Percentiles rank a stretch among this genome's conserved stretches.
phyloP scores from a whole-genome alignment of 2,797 vertebrate species.

The Argentina silus region DNA sequence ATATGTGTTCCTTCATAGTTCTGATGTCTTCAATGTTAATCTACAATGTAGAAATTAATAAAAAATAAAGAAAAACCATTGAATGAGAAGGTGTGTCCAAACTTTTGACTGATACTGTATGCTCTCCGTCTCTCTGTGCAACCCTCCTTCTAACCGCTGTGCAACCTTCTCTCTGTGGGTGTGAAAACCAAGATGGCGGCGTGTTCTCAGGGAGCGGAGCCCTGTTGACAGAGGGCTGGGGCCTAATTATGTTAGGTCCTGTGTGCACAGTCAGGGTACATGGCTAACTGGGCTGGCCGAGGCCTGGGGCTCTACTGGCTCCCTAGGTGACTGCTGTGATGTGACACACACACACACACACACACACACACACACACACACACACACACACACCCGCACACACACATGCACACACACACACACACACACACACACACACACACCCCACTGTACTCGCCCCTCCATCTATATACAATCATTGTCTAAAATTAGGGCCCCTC shows the following conservation, averaged over 20 bases:
- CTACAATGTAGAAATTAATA: too few species aligned
- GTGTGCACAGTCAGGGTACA: constrained; percentile 60
- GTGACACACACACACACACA: constrained; percentile 54
- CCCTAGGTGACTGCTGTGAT: constrained; percentile 68
- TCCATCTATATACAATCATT: background rate
- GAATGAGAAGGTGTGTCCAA: too few species aligned
- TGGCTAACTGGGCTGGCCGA: constrained; percentile 72
- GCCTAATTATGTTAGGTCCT: constrained; percentile 75
- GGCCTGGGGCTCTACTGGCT: constrained; percentile 66
- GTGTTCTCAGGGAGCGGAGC: constrained; percentile 67
- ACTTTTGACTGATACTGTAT: too few species aligned
- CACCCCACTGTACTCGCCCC: background rate
- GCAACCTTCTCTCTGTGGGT: constrained; percentile 64
- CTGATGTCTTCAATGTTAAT: too few species aligned
- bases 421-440: background rate
- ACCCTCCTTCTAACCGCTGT: constrained; percentile 53
- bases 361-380: constrained; percentile 38
- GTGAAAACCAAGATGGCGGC: constrained; percentile 51
- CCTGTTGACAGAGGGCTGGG: constrained; percentile 77
- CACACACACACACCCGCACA: background rate
- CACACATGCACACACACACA: background rate
- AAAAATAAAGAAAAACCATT: too few species aligned
- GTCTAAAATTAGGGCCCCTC: too few species aligned
- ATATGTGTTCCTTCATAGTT: too few species aligned
- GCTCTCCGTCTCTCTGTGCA: too few species aligned